These are phyloP conservation scores for Drosophila orena DNA, from an alignment of 1,140 invertebrate genomes.

Conservation along the genomic window DNA sequence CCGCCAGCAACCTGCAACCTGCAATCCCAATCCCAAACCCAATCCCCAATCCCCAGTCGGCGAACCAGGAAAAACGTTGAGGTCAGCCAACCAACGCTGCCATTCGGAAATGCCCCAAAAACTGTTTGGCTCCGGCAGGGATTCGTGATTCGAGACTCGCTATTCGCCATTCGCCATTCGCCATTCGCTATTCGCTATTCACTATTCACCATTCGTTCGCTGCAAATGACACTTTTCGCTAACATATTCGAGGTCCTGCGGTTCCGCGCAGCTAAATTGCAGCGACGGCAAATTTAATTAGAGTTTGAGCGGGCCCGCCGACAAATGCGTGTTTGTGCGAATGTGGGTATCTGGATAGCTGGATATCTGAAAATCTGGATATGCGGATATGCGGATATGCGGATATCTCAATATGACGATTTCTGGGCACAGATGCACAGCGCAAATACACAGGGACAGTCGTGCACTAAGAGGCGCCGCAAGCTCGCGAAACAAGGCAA, in stretches of 20 bases:
- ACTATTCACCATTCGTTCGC: slow-evolving; percentile 12
- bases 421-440: slow-evolving; percentile 36
- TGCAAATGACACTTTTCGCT: slow-evolving; percentile 75
- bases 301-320: slow-evolving; percentile 65
- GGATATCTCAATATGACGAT: neutral
- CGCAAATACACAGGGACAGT: slow-evolving; percentile 43
- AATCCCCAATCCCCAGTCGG: slow-evolving; percentile 9
- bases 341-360: neutral
- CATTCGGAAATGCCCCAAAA: slow-evolving; percentile 67
- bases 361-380: neutral
- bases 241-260: slow-evolving; percentile 73
- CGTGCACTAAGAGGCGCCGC: slow-evolving; percentile 22
- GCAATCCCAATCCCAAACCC: slow-evolving; percentile 18
- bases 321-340: slow-evolving; percentile 23
- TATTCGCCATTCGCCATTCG: neutral
- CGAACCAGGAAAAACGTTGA: slow-evolving; percentile 52
- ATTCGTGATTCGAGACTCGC: neutral
- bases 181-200: neutral
- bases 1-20: slow-evolving; percentile 1
- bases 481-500: slow-evolving; percentile 78
- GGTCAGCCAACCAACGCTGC: slow-evolving; percentile 47
- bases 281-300: slow-evolving; percentile 73
- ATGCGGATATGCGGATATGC: neutral
- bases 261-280: slow-evolving; percentile 65
- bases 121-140: slow-evolving; percentile 58